Evolutionary conservation across 1,140 invertebrate species (phyloP), one percentile per base, ranked within the genome.

Genomic region (Microvelia longipes): DNA sequence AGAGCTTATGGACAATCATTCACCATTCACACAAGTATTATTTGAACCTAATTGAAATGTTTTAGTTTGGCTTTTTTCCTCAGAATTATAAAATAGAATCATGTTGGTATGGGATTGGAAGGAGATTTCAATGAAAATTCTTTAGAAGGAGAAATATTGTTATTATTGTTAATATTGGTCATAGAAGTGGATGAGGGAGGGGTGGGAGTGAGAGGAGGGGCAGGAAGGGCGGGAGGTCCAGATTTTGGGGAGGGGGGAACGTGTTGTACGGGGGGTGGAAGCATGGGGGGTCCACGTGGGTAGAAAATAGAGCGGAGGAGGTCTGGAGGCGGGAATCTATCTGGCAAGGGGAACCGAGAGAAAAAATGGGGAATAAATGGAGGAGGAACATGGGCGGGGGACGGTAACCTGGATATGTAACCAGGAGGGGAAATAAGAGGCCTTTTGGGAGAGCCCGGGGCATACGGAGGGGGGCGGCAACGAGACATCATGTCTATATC

Each of bases 301-400:
- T 70, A 69, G 27, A 73, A 75, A 74, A 77, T 77, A 15, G 76
- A 75, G 64, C 74, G 70, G 13, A 77, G 69, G 29, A 76, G 67
- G 69, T 76, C 73, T 25, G 71, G 69, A 30, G 71, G 67, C n/a
- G 68, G n/a, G 15, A 69, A 65, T n/a, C 66, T 66, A 24, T 70
- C 24, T 2, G 73, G 61, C 29, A 63, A 70, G 66, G 29, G 69
- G 68, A 62, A 65, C 28, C 15, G 67, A 28, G 63, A 70, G 73
- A 15, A 68, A 66, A 35, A 29, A 67, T 62, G 74, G 73, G 24
- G 73, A 25, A 15, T 71, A 66, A 30, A 69, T 71, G 24, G 63
- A 63, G 68, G 67, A 15, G 68, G 69, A 15, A 68, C 66, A 24
- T 66, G 60, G 19, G 61, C 62, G 29, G 67, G 61, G 67, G 68